Evolutionary conservation across 2,888 invertebrate species (phyloP), one percentile per base, ranked within the genome.

Genomic region (Synergus laeviventris): DNA sequence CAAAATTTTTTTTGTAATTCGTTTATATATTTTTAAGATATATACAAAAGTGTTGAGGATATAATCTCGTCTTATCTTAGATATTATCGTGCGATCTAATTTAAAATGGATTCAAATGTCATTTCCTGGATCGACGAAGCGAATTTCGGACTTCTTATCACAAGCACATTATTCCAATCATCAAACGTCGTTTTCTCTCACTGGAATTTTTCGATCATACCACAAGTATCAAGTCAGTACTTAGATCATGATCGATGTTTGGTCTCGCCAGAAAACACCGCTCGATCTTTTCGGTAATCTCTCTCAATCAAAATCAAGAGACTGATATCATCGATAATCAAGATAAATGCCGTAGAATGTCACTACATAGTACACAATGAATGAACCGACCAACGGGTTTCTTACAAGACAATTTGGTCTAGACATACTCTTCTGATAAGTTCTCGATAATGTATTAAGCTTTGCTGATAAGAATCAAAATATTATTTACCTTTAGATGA

Each of bases 91-190:
- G 14, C 14, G 11, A 5, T 64, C 18, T 39, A n/a, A 18, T n/a
- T 39, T n/a, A 2, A 66, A 42, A 42, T 14, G 0, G 42, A 39
- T 66, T 45, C n/a, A 66, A 31, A 31, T 49, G 45, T 66, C 45
- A 45, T 49, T 45, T 66, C 66, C 66, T 31, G 45, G 16, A 45
- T 18, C 16, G 66, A 66, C 45, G 45, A 66, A 18, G 16, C 42
- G 45, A 42, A 45, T 45, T 38, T 39, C 7, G 12, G 21, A 3
- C 18, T 21, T 56, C 21, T 21, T 21, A 56, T 56, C 7, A 56
- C 18, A 21, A 11, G 18, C 18, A 56, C 9, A 21, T 21, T 21
- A 21, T 21, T 56, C 18, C 11, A 18, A 56, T 56, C 12, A 7
- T 18, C 56, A 49, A 45, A 9, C 9, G 9, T 49, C n/a, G n/a